A percentile compares a stretch with the other conserved stretches of the same genome.
These are phyloP conservation scores for Lamproptera curius DNA, from an alignment of 2,888 invertebrate species.

Conservation along the genomic window DNA sequence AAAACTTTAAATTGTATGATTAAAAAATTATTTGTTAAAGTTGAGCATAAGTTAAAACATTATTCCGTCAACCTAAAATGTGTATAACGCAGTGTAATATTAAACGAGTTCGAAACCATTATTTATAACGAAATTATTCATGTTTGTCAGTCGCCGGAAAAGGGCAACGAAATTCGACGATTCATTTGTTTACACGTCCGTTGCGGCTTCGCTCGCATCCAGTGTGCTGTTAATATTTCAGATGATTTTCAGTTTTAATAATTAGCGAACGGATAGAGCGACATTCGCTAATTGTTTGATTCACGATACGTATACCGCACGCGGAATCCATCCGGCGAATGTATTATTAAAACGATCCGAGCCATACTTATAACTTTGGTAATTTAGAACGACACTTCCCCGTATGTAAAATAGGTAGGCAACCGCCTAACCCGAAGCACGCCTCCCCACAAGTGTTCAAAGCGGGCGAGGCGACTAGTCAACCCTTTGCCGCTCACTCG, in stretches of 20 bases:
- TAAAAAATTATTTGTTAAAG: conserved; percentile 31
- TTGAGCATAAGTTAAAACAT: conserved; percentile 44
- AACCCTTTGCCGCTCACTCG: conserved; percentile 77
- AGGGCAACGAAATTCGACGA: conserved; percentile 65
- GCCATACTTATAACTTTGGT: conserved; percentile 40
- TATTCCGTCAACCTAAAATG: conserved; percentile 68
- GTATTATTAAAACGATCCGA: conserved; percentile 27
- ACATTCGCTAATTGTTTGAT: conserved; percentile 19
- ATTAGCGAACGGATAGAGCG: conserved; percentile 37
- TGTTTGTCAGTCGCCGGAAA: conserved; percentile 60
- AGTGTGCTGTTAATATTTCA: conserved; percentile 38
- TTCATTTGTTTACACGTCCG: conserved; percentile 67
- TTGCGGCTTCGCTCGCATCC: conserved; percentile 56
- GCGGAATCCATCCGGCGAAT: conserved; percentile 19
- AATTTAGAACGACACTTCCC: conserved; percentile 47
- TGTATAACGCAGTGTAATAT: conserved; percentile 68
- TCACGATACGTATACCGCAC: conserved; percentile 14
- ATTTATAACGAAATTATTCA: conserved; percentile 73
- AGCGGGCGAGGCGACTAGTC: conserved; percentile 74
- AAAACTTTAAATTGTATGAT: neutral
- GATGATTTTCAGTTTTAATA: conserved; percentile 41
- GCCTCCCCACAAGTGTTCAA: conserved; percentile 73
- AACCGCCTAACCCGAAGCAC: conserved; percentile 43
- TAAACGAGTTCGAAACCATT: conserved; percentile 68
- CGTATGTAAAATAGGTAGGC: conserved; percentile 57